Evolutionary conservation across 2,888 invertebrate species (phyloP), one percentile per base, ranked within the genome.

Genomic region (Thalpophila matura): DNA sequence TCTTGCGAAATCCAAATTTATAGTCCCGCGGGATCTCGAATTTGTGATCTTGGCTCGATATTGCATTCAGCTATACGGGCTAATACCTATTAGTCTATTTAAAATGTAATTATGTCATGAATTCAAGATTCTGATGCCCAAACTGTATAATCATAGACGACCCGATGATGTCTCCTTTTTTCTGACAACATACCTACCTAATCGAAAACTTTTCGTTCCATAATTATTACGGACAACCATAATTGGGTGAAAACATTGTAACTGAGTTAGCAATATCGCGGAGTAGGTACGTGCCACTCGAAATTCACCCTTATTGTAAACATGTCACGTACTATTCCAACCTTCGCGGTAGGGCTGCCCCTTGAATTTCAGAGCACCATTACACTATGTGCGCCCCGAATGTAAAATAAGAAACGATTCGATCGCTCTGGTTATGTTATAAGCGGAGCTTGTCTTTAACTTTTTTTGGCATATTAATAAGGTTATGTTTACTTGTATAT

Each of bases 231-330:
- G 71, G 80, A 83, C 82, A 80, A 70, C 78, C 76, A 81, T 87
- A 88, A 89, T 89, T 88, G 84, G 80, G 79, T 83, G 78, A 82
- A 86, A 88, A 86, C 86, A 84, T 79, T 82, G 77, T 81, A 83
- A 85, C 81, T 81, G 77, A 86, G 84, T 88, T 88, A 83, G 83
- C 82, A 82, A 83, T 86, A 83, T 86, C 78, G 62, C 12, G 40
- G 58, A 42, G 63, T 56, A 84, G 86, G 85, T 56, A 84, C 87
- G 85, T 87, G 86, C 80, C 78, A 68, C 64, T 63, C 75, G 71
- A 86, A 86, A 81, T 81, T 84, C 70, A 74, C 69, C 77, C 80
- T 81, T 86, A 81, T 82, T 76, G 43, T 73, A 88, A 77, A 77
- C 86, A 69, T 63, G 85, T 88, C 90, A 90, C 90, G 90, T 89